Conservation (phyloP, 2,113 vertebrate species). For the Candoia aspera region DNA sequence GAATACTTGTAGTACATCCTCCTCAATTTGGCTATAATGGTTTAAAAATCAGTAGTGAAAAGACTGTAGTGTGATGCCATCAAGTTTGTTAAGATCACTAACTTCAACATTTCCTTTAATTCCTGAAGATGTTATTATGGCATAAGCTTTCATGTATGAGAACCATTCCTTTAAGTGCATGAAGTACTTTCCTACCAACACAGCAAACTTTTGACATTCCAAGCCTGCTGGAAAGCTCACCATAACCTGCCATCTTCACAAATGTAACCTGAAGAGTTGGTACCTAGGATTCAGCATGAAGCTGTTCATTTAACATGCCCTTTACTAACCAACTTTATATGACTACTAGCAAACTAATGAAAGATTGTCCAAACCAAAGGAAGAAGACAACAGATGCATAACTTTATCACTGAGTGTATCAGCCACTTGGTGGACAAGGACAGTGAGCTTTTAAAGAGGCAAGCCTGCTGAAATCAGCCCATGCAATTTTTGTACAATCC, state of each 20-base stretch:
- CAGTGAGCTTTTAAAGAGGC: not conserved
- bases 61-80: conserved; percentile 13
- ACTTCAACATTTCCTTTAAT: not conserved
- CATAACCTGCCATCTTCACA: conserved; percentile 71
- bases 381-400: conserved; percentile 55
- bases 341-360: conserved; percentile 73
- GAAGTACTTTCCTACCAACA: not conserved
- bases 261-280: conserved; percentile 71
- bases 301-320: conserved; percentile 74
- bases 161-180: not conserved
- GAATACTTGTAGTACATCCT: not conserved
- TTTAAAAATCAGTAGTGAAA: not conserved
- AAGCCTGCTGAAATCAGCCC: not conserved
- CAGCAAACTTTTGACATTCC: conserved; percentile 53
- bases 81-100: conserved; percentile 36
- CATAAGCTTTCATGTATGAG: not conserved
- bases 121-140: not conserved
- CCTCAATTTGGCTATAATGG: conserved; percentile 8
- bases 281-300: conserved; percentile 87
- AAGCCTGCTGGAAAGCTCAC: conserved; percentile 69
- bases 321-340: conserved; percentile 67
- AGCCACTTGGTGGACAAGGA: conserved; percentile 15
- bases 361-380: conserved; percentile 61
- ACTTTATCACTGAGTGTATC: conserved; percentile 38
- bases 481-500: not conserved